Evolutionary conservation across 2,113 vertebrate genomes (phyloP).

Genomic region (Rousettus leschenaultii): DNA sequence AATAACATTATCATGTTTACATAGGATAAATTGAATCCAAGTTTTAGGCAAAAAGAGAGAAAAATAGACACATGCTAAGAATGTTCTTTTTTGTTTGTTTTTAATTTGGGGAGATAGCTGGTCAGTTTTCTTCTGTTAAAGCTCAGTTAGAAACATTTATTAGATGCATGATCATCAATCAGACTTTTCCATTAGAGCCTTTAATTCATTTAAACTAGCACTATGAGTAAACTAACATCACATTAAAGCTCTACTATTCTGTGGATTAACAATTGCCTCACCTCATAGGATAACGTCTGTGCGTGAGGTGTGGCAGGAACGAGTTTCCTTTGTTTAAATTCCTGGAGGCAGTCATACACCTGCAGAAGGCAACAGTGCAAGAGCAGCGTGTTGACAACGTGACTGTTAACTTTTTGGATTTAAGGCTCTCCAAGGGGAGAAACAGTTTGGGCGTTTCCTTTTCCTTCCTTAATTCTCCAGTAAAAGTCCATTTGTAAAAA

Average conservation of each 20-base stretch:
- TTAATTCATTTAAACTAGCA: neutral
- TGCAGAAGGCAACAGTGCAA: conserved; percentile 56
- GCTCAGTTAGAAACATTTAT: neutral
- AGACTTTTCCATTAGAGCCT: neutral
- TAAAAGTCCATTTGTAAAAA: neutral
- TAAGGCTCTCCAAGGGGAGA: neutral
- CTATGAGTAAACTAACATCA: neutral
- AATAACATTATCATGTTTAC: neutral
- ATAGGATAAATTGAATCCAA: neutral
- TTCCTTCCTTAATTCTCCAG: neutral
- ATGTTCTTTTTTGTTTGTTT: neutral
- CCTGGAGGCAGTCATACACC: conserved; percentile 92
- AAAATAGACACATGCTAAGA: neutral
- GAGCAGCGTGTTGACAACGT: too few species aligned
- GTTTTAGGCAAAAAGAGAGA: neutral
- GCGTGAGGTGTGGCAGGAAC: conserved; percentile 82
- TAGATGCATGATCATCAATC: neutral
- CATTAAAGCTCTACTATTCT: neutral
- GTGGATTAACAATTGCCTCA: conserved; percentile 67
- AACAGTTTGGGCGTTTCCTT: neutral
- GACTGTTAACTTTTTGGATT: too few species aligned
- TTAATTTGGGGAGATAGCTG: neutral
- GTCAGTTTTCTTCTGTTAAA: neutral
- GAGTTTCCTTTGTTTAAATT: conserved; percentile 82
- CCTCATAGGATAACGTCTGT: conserved; percentile 86